These are phyloP conservation scores for Henricia sp. DNA, from an alignment of 53 echinoderm and acorn worm genomes.

Conservation along the genomic window DNA sequence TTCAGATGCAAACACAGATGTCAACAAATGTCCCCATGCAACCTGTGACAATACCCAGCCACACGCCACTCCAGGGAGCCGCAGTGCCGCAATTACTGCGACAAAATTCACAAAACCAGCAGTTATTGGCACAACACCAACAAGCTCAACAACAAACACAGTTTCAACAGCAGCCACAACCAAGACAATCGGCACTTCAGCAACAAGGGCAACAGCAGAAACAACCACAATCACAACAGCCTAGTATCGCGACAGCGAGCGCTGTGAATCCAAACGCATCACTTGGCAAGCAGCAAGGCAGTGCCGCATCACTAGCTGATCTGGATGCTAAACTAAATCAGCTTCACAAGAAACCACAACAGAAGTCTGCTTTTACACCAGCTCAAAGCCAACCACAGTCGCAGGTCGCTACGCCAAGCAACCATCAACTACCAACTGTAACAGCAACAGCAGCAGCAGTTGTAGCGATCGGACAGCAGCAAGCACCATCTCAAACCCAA, in stretches of 20 bases:
- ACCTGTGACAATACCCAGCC: conserved; percentile 1
- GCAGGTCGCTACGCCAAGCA: conserved; percentile 51
- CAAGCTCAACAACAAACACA: neutral
- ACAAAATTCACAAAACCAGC: conserved; percentile 49
- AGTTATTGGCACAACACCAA: conserved; percentile 8
- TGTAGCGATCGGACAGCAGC: neutral
- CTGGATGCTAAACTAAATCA: conserved; percentile 75
- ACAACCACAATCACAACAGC: conserved; percentile 1
- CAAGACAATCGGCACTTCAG: neutral
- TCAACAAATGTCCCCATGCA: neutral
- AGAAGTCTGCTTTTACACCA: conserved; percentile 59
- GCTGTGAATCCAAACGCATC: neutral
- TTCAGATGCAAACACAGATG: conserved; percentile 19
- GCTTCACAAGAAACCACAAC: conserved; percentile 77
- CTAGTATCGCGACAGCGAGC: conserved; percentile 15
- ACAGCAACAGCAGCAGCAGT: neutral
- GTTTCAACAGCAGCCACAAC: conserved; percentile 44
- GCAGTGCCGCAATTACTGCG: conserved; percentile 28
- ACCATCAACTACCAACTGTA: conserved; percentile 59
- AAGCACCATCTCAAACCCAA: conserved; percentile 31
- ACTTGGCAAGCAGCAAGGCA: conserved; percentile 24
- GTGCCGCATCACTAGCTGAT: conserved; percentile 60
- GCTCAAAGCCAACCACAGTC: conserved; percentile 46
- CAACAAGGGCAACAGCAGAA: conserved; percentile 5
- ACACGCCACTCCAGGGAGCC: conserved; percentile 12